phyloP scores from a whole-genome alignment of 2,113 vertebrate genomes.

The Microcebus griseorufus region DNA sequence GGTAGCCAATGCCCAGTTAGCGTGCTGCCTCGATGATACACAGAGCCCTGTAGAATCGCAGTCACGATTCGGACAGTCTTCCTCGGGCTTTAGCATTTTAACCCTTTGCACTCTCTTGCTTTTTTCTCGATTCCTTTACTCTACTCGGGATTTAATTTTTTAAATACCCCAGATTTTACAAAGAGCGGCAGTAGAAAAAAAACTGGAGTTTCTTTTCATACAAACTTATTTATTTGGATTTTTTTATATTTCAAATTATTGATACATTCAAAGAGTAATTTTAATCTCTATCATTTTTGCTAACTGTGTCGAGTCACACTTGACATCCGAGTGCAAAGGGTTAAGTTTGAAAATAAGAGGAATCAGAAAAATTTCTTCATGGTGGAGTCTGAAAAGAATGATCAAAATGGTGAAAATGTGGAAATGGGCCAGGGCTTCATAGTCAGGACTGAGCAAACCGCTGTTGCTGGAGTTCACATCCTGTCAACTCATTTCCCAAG shows the following conservation, averaged over 20 bases:
- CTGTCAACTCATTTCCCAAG: neutral
- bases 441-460: neutral
- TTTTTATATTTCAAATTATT: too few relatives aligned
- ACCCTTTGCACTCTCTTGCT: too few relatives aligned
- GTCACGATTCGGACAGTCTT: neutral
- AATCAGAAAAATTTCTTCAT: neutral
- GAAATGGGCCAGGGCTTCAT: neutral
- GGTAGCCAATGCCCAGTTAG: accelerated
- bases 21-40: accelerated
- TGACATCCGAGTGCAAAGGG: too few relatives aligned
- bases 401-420: neutral
- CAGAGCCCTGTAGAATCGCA: neutral
- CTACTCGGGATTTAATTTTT: too few relatives aligned
- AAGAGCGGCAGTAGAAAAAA: too few relatives aligned
- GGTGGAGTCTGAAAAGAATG: neutral
- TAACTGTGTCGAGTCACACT: too few relatives aligned
- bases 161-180: too few relatives aligned
- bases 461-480: neutral
- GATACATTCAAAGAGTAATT: too few relatives aligned
- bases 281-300: too few relatives aligned
- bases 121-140: too few relatives aligned
- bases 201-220: too few relatives aligned
- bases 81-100: neutral
- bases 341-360: neutral
- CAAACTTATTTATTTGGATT: too few relatives aligned